Conservation (phyloP, 30 jellyfish, hydroid and myxozoan species). For the Aurelia aurita region DNA sequence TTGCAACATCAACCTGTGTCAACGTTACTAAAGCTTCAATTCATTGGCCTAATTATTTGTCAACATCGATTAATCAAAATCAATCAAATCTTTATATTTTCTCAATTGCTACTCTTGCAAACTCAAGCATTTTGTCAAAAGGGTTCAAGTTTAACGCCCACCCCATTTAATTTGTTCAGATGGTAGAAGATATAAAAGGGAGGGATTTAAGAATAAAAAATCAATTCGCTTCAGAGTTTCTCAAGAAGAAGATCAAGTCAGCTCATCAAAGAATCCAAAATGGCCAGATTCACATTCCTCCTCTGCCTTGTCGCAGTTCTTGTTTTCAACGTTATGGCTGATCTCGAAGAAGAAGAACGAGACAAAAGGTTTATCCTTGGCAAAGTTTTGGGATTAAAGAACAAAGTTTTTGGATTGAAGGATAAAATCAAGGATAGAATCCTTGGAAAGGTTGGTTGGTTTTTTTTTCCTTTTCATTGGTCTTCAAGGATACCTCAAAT, state of each 20-base stretch:
- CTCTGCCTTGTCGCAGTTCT: constrained; percentile 6
- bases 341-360: constrained; percentile 6
- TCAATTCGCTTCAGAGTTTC: neutral
- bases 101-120: too few relatives aligned
- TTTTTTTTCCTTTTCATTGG: neutral
- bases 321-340: constrained; percentile 13
- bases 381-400: neutral
- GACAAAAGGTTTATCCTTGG: constrained; percentile 45
- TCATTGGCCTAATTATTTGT: too few relatives aligned
- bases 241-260: neutral
- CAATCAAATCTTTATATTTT: too few relatives aligned
- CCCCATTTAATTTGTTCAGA: too few relatives aligned
- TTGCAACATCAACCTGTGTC: too few relatives aligned
- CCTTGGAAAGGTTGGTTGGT: constrained; percentile 52
- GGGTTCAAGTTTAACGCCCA: neutral
- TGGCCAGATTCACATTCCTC: constrained; percentile 48
- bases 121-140: too few relatives aligned
- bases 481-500: too few relatives aligned
- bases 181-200: too few relatives aligned
- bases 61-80: too few relatives aligned
- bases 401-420: too few relatives aligned
- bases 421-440: constrained; percentile 19
- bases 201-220: neutral
- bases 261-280: neutral
- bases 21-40: too few relatives aligned